Conservation (phyloP, 92 coral and sea anemone species). For the Actinostola sp. region DNA sequence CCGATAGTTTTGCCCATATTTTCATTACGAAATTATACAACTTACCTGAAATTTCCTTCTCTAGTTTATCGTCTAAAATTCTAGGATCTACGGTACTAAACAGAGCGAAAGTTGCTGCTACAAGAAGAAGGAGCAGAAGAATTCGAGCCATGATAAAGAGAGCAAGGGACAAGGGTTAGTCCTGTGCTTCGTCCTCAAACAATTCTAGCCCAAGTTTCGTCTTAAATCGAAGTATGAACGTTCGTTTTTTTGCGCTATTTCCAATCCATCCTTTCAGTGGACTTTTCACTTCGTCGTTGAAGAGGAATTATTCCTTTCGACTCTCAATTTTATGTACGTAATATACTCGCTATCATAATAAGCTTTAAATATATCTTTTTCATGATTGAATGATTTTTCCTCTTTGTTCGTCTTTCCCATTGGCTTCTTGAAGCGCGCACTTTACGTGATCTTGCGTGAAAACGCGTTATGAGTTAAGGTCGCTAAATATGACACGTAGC, state of each 20-base stretch:
- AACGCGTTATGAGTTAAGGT: not conserved
- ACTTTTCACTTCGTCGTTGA: not conserved
- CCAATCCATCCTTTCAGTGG: not conserved
- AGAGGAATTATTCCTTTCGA: not conserved
- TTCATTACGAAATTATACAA: not conserved
- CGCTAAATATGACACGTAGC: too few relatives aligned
- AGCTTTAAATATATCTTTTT: constrained; percentile 9
- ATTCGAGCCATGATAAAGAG: not conserved
- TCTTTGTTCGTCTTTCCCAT: not conserved
- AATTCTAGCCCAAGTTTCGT: too few relatives aligned
- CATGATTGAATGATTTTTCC: constrained; percentile 9
- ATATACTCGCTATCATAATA: not conserved
- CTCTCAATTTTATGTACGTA: not conserved
- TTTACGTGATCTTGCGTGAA: not conserved
- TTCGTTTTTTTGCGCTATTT: too few relatives aligned
- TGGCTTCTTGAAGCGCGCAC: not conserved
- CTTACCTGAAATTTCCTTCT: constrained; percentile 7
- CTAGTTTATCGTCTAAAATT: not conserved
- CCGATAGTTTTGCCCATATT: not conserved
- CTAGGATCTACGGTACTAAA: not conserved
- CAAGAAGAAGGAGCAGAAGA: not conserved
- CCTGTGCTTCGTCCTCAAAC: too few relatives aligned
- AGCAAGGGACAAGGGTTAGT: not conserved
- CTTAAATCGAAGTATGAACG: too few relatives aligned
- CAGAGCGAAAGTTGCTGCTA: not conserved